Conservation (phyloP, 2,888 invertebrate species). For the Xestoiulus laeticollis region DNA sequence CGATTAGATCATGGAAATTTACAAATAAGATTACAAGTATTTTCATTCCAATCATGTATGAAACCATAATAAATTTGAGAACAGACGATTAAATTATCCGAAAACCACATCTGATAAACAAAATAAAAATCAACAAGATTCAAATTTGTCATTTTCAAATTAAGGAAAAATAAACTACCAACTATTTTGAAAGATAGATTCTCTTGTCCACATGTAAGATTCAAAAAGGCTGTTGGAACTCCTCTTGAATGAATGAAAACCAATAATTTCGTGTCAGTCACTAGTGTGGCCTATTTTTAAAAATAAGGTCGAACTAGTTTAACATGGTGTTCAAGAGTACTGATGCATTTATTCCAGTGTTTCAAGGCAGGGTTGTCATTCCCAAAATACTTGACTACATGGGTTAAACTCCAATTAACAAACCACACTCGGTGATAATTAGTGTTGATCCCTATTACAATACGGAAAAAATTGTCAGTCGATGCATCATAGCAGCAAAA, state of each 20-base stretch:
- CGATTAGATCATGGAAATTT: neutral
- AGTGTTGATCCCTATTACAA: neutral
- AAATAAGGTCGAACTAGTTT: constrained; percentile 16
- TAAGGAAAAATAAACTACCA: neutral
- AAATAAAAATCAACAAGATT: too few relatives aligned
- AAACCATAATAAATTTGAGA: neutral
- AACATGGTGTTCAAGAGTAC: neutral
- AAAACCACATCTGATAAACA: too few relatives aligned
- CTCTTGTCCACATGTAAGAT: too few relatives aligned
- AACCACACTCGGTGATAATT: neutral
- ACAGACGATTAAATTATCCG: too few relatives aligned
- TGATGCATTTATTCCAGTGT: neutral
- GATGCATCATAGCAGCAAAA: too few relatives aligned
- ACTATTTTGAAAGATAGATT: neutral
- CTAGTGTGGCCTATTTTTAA: constrained; percentile 2
- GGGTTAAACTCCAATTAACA: neutral
- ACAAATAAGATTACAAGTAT: neutral
- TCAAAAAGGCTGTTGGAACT: neutral
- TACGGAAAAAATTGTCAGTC: too few relatives aligned
- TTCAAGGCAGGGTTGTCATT: neutral
- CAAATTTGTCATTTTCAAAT: too few relatives aligned
- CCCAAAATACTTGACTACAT: neutral
- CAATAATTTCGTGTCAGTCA: constrained; percentile 12
- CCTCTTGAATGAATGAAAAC: constrained; percentile 16
- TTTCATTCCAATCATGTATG: neutral